Conservation (phyloP, 2,888 invertebrate species). For the Cephus pulcher region DNA sequence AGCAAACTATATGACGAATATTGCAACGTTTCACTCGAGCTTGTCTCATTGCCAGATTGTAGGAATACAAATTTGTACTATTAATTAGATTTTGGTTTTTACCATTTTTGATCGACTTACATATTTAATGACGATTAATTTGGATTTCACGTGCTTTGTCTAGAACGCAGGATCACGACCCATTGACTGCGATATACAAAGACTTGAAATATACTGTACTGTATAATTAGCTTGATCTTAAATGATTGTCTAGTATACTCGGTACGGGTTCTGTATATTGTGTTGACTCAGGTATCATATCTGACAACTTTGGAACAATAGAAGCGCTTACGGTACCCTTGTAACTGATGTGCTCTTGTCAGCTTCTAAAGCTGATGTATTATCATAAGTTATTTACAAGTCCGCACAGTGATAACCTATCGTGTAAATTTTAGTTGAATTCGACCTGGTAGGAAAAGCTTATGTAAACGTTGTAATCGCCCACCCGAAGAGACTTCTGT, state of each 20-base stretch:
- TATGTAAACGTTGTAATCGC: background rate
- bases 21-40: background rate
- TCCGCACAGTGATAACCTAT: background rate
- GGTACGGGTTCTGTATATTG: background rate
- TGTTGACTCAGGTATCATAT: background rate
- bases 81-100: background rate
- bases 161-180: background rate
- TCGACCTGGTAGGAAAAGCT: too few relatives aligned
- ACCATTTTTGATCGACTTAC: background rate
- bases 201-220: background rate
- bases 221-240: background rate
- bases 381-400: background rate
- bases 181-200: background rate
- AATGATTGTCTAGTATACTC: background rate
- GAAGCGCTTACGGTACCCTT: background rate
- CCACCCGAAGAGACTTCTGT: background rate
- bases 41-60: background rate
- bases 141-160: background rate
- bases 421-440: background rate
- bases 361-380: background rate
- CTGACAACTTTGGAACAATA: background rate
- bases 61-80: background rate
- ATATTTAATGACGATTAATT: background rate
- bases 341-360: background rate
- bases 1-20: background rate